These are phyloP conservation scores for Festucalex cinctus DNA, from an alignment of 2,113 vertebrate species.

Conservation along the genomic window DNA sequence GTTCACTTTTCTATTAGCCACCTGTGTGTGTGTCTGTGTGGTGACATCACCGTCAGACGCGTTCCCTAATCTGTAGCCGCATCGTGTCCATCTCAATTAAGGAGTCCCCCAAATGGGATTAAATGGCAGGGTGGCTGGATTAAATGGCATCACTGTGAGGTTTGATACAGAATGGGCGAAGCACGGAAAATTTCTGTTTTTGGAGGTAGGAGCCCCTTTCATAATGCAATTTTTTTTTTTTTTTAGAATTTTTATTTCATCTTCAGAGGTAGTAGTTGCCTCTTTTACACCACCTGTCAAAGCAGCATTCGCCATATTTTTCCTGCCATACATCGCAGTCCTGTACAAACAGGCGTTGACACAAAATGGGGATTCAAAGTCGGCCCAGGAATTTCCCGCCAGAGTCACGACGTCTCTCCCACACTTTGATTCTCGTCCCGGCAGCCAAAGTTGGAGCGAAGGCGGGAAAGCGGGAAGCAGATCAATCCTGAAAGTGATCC, in stretches of 20 bases:
- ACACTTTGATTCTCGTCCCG: neutral
- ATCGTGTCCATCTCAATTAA: neutral
- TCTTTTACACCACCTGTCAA: neutral
- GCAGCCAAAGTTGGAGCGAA: neutral
- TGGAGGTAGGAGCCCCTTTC: no score
- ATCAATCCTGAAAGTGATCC: neutral
- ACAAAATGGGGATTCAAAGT: no score
- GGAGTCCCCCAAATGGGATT: constrained; percentile 1
- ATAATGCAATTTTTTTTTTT: no score
- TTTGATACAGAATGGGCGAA: neutral
- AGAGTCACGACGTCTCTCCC: neutral
- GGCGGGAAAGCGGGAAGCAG: neutral
- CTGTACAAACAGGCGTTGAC: no score
- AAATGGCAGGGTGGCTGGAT: neutral
- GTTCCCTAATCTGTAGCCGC: neutral
- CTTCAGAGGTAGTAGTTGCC: no score
- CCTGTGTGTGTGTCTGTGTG: neutral
- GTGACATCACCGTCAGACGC: neutral
- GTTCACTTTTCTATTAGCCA: neutral
- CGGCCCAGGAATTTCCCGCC: neutral
- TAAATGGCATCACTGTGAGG: neutral
- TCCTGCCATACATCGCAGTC: no score
- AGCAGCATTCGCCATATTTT: no score
- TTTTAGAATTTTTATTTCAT: no score
- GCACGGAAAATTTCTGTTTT: neutral